Percentiles rank a stretch among this genome's conserved stretches.
These are phyloP conservation scores for Psilopsiagon aymara DNA, from an alignment of 2,113 vertebrate species.

Conservation along the genomic window DNA sequence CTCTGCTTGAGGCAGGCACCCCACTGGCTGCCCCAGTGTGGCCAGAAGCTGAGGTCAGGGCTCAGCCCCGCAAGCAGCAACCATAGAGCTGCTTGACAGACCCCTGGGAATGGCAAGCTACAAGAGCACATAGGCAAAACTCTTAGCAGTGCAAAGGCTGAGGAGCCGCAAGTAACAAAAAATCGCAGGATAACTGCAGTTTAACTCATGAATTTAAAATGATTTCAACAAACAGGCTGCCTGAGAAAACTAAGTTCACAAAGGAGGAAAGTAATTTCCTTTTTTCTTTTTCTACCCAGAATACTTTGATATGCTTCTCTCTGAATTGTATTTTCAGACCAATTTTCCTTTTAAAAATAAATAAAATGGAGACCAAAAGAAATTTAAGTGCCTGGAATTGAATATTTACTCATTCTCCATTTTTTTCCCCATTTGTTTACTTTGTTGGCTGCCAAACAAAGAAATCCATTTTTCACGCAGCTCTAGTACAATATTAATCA, in stretches of 20 bases:
- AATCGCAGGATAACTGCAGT: neutral
- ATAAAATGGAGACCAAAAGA: neutral
- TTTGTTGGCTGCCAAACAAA: conserved; percentile 58
- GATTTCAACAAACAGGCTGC: neutral
- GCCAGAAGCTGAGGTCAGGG: fast-evolving
- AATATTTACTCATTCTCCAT: conserved; percentile 40
- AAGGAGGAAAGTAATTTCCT: neutral
- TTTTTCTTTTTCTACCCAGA: neutral
- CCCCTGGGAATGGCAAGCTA: neutral
- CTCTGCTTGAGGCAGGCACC: neutral
- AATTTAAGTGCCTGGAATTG: neutral
- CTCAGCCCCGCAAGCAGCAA: neutral
- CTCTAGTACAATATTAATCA: conserved; percentile 62
- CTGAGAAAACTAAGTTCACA: neutral
- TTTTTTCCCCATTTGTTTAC: conserved; percentile 45
- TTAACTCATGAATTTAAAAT: neutral
- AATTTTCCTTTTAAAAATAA: conserved; percentile 25
- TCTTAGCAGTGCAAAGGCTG: neutral
- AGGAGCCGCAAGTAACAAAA: neutral
- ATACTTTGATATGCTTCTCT: conserved; percentile 11
- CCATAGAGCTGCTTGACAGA: fast-evolving
- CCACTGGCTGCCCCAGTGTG: neutral
- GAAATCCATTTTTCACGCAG: conserved; percentile 59
- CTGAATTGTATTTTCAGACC: neutral
- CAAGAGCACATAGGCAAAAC: neutral